phyloP scores from a whole-genome alignment of 2,888 invertebrate species.

The Drosophila trichaetosa region DNA sequence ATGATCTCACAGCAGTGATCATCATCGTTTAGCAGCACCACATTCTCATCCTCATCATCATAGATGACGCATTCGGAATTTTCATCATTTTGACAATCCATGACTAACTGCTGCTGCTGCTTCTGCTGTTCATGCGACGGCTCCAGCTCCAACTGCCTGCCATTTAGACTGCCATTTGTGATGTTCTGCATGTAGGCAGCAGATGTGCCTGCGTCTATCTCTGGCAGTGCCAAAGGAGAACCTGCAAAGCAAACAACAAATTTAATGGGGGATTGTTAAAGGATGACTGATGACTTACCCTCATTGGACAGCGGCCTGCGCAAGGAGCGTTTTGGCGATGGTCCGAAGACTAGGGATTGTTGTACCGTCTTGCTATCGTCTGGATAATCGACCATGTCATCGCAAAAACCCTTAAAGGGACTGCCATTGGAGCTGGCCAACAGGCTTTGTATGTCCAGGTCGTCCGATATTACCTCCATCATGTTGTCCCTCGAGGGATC shows the following conservation, averaged over 20 bases:
- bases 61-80: constrained; percentile 55
- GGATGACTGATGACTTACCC: constrained; percentile 26
- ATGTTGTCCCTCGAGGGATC: constrained; percentile 64
- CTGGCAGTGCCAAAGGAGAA: constrained; percentile 39
- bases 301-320: constrained; percentile 25
- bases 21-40: constrained; percentile 57
- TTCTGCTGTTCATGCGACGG: constrained; percentile 17
- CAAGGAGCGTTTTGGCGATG: constrained; percentile 18
- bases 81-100: constrained; percentile 21
- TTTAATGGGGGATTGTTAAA: neutral
- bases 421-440: constrained; percentile 35
- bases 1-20: constrained; percentile 68
- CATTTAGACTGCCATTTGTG: constrained; percentile 34
- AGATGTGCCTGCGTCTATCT: constrained; percentile 19
- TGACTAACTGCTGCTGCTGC: constrained; percentile 15
- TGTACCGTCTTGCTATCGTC: neutral
- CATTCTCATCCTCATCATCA: constrained; percentile 64
- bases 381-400: neutral
- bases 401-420: constrained; percentile 56
- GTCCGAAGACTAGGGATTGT: constrained; percentile 8
- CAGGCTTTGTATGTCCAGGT: constrained; percentile 62
- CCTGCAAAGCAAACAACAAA: constrained; percentile 14
- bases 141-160: constrained; percentile 12
- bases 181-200: constrained; percentile 31
- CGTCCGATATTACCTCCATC: constrained; percentile 58